Base-by-base conservation (phyloP, 2,888 invertebrate genomes). In the Elegia similella region DNA sequence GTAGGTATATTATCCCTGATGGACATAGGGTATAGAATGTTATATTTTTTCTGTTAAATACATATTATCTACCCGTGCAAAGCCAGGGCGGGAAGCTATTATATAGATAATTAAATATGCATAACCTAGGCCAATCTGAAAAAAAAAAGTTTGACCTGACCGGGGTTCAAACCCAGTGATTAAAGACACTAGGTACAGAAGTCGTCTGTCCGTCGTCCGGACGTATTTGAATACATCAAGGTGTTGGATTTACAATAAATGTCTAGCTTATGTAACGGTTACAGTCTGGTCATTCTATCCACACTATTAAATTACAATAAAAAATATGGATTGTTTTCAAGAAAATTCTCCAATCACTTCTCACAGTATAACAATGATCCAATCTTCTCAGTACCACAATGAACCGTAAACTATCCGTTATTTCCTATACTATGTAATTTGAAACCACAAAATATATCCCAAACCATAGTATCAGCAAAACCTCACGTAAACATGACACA, bases 401-500 rank as follows among this genome's bases (percentile, higher is more conserved):
- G 34, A 34, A 34, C 34, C 34, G 34, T 34, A 34, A 34, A 34
- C 10, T 2, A 12, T n/a, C 12, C 12, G 10, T 38, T 38, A 38
- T 38, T 38, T 38, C 38, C 38, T 38, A 38, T n/a, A 38, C 38
- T 38, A 12, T 38, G 38, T 38, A 38, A 38, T 38, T 38, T 38
- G 38, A 38, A 38, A 38, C 38, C 38, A 38, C 38, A 38, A 38
- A 38, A 38, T 38, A 12, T n/a, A 38, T 38, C 12, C 12, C n/a
- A 12, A 3, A 38, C 38, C n/a, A 12, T 10, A 6, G 23, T 46
- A 12, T 46, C 23, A 29, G 23, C 23, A 46, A 23, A 44, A 16
- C 23, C 46, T 23, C 23, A 12, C 3, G n/a, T 46, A 46, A 12
- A 23, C 50, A 34, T 50, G 50, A 38, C 50, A 50, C 17, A 50